These are phyloP conservation scores for Linepithema humile DNA, from an alignment of 1,140 invertebrate species.

Conservation along the genomic window DNA sequence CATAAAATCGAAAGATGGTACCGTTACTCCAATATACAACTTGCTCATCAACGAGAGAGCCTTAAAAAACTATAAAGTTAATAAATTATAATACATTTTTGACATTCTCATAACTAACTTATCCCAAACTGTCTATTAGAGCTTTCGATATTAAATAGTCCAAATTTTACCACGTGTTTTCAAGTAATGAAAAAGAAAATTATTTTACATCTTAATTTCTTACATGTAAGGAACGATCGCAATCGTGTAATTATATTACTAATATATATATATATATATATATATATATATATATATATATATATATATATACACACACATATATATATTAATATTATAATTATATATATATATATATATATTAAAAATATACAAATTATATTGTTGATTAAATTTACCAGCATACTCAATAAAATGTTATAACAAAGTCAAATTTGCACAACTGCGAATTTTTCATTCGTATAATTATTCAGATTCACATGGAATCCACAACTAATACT, in stretches of 20 bases:
- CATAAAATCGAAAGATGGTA: background rate
- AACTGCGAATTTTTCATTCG: background rate
- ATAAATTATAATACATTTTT: slow-evolving; percentile 35
- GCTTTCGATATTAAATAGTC: background rate
- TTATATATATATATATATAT: background rate
- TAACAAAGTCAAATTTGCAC: slow-evolving; percentile 18
- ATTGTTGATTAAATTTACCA: background rate
- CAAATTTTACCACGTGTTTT: slow-evolving; percentile 3
- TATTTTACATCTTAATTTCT: background rate
- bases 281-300: background rate
- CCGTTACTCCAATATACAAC: background rate
- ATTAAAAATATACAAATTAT: too few species aligned
- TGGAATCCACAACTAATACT: slow-evolving; percentile 27
- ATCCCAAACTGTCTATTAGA: background rate
- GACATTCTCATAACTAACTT: background rate
- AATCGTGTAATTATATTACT: slow-evolving; percentile 20
- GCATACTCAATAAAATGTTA: slow-evolving; percentile 5
- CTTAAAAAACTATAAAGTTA: slow-evolving; percentile 20
- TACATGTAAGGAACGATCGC: background rate
- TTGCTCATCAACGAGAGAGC: background rate
- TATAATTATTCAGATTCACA: slow-evolving; percentile 12
- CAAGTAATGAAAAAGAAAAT: background rate
- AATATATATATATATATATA: background rate
- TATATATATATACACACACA: background rate
- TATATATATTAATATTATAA: background rate